phyloP scores from a whole-genome alignment of 2,888 invertebrate genomes.

The Protodeltote pygarga region DNA sequence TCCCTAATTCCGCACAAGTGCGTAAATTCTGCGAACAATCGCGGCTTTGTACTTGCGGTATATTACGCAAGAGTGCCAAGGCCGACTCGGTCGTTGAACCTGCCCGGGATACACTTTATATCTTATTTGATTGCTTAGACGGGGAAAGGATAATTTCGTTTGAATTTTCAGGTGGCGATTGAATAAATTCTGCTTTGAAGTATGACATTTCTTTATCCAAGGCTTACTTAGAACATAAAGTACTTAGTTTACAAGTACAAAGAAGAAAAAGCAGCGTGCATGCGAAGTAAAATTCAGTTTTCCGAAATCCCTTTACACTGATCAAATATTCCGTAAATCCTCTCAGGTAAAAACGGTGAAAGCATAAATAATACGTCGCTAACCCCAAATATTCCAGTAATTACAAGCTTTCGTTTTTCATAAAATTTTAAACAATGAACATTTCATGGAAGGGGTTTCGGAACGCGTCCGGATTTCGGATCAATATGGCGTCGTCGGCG shows the following conservation, averaged over 20 bases:
- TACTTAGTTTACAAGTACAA: no score
- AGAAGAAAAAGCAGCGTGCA: no score
- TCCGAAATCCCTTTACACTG: background rate
- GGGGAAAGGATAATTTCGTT: background rate
- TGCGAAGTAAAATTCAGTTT: no score
- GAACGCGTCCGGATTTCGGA: slow-evolving; percentile 54
- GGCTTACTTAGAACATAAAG: no score
- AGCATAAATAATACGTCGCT: slow-evolving; percentile 6
- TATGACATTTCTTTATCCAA: no score
- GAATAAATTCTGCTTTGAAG: no score
- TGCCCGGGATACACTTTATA: slow-evolving; percentile 16
- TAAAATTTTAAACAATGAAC: slow-evolving; percentile 19
- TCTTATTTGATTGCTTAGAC: slow-evolving; percentile 13
- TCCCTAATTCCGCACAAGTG: slow-evolving; percentile 2
- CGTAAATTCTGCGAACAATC: slow-evolving; percentile 18
- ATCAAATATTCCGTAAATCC: background rate
- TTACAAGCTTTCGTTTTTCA: slow-evolving; percentile 6
- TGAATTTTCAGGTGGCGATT: no score
- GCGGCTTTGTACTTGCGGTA: slow-evolving; percentile 33
- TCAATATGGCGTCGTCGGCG: slow-evolving; percentile 67
- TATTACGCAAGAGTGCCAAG: slow-evolving; percentile 45
- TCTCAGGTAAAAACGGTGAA: no score
- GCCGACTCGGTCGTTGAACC: slow-evolving; percentile 41
- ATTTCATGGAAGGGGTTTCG: slow-evolving; percentile 43
- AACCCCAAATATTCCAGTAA: slow-evolving; percentile 13